A percentile compares a stretch with the other conserved stretches of the same genome.
These are phyloP conservation scores for Chunga burmeisteri DNA, from an alignment of 2,113 vertebrate species.

Conservation along the genomic window DNA sequence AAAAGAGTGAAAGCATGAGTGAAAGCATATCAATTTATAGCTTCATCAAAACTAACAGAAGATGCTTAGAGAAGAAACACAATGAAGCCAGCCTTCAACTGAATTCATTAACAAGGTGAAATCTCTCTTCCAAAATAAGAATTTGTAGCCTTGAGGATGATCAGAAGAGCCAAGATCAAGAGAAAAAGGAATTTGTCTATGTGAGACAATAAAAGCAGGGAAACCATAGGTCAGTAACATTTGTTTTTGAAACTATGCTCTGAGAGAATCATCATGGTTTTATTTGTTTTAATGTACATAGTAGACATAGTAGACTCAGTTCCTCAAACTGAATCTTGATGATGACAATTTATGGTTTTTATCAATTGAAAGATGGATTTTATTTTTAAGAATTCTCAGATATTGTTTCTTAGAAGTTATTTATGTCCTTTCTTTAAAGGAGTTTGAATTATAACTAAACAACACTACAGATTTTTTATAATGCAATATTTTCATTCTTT, in stretches of 20 bases:
- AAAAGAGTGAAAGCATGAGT: neutral
- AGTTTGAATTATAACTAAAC: neutral
- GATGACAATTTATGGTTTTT: neutral
- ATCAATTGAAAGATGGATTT: neutral
- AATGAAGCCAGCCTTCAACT: neutral
- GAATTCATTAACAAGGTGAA: neutral
- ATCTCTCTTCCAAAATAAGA: neutral
- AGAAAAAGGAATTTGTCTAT: neutral
- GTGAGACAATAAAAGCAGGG: neutral
- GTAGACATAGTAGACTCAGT: neutral
- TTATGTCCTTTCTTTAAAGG: neutral
- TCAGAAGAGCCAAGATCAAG: neutral
- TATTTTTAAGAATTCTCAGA: neutral
- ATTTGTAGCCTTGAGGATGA: neutral
- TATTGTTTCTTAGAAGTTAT: neutral
- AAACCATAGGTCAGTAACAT: neutral
- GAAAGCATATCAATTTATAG: neutral
- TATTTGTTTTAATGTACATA: neutral
- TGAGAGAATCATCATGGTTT: neutral
- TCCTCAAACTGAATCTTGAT: neutral
- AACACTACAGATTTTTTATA: neutral
- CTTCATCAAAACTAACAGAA: neutral
- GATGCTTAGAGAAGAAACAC: neutral
- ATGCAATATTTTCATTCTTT: neutral
- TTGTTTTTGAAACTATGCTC: neutral